These are phyloP conservation scores for Pangasianodon gigas DNA, from an alignment of 2,113 vertebrate genomes.

Conservation along the genomic window DNA sequence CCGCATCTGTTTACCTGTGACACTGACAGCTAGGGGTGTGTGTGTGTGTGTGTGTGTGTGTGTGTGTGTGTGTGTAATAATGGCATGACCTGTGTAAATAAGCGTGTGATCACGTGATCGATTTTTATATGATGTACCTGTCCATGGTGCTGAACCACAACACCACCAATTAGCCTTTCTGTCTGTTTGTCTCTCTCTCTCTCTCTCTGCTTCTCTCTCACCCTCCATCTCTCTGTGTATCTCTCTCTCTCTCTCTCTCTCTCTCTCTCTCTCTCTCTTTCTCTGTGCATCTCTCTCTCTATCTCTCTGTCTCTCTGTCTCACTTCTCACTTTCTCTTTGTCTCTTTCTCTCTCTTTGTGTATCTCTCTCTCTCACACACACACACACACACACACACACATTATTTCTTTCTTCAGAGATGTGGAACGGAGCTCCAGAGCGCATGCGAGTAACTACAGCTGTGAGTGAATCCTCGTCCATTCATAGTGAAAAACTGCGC, in stretches of 20 bases:
- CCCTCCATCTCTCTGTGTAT: neutral
- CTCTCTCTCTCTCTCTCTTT: neutral
- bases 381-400: slow-evolving; percentile 15
- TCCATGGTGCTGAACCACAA: slow-evolving; percentile 48
- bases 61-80: neutral
- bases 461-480: slow-evolving; percentile 66
- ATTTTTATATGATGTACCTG: slow-evolving; percentile 14
- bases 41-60: neutral
- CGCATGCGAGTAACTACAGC: slow-evolving; percentile 62
- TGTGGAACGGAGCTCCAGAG: slow-evolving; percentile 72
- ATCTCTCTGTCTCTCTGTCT: neutral
- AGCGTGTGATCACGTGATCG: neutral
- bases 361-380: slow-evolving; percentile 16
- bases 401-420: slow-evolving; percentile 60
- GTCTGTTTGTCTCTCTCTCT: slow-evolving; percentile 5
- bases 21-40: slow-evolving; percentile 8
- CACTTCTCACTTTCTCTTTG: neutral
- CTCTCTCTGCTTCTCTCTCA: slow-evolving; percentile 1
- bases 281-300: neutral
- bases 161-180: neutral
- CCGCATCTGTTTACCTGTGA: slow-evolving; percentile 41
- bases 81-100: neutral
- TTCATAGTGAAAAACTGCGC: slow-evolving; percentile 73
- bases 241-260: neutral
- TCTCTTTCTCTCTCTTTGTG: slow-evolving; percentile 29